Conservation (phyloP, 2,888 invertebrate species). For the Lithophane leautieri region DNA sequence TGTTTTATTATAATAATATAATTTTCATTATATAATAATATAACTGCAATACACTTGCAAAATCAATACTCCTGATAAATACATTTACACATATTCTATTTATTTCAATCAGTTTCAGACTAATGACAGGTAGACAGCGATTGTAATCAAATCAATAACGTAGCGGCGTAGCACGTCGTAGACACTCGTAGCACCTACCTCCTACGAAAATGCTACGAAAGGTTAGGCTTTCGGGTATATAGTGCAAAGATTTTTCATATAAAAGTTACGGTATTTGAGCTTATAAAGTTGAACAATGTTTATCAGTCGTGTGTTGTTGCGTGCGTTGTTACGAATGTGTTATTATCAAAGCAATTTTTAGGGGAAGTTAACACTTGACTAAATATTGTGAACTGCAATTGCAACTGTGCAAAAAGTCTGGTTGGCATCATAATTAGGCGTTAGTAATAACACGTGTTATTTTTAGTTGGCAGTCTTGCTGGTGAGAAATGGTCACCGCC, state of each 20-base stretch:
- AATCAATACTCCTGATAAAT: neutral
- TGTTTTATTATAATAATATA: too few relatives aligned
- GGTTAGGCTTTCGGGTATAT: neutral
- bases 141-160: conserved; percentile 29
- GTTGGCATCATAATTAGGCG: neutral
- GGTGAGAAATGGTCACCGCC: neutral
- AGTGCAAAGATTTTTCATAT: neutral
- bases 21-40: neutral
- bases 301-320: neutral
- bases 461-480: neutral
- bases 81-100: neutral
- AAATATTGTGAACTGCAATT: neutral
- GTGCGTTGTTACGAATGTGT: neutral
- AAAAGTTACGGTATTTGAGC: neutral
- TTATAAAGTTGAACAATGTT: neutral
- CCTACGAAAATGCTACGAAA: conserved; percentile 29
- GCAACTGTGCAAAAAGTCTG: neutral
- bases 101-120: neutral
- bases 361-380: neutral
- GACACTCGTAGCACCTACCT: conserved; percentile 11
- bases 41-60: neutral
- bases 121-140: neutral
- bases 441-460: neutral
- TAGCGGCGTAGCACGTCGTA: conserved; percentile 25
- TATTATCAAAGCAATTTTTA: neutral